Evolutionary conservation across 1,140 invertebrate species (phyloP).

Genomic region (Lordiphosa mommai): DNA sequence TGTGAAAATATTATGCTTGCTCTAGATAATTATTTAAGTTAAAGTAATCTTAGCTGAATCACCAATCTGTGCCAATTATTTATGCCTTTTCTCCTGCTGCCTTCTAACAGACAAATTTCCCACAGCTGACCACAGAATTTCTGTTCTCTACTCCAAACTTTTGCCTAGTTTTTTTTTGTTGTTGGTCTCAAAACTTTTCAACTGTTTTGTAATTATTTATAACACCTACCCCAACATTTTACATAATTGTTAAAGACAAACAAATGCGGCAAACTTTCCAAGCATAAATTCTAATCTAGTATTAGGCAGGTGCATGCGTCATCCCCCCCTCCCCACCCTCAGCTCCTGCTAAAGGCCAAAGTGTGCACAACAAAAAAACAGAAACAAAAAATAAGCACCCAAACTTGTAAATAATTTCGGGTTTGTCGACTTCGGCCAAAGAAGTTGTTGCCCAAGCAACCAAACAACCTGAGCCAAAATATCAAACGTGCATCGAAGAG

Average conservation of each 20-base stretch:
- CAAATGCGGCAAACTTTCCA: background rate
- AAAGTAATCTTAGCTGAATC: too few species aligned
- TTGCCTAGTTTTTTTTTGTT: too few species aligned
- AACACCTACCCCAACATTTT: conserved; percentile 40
- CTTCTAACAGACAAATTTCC: background rate
- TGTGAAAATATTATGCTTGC: too few species aligned
- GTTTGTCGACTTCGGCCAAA: conserved; percentile 53
- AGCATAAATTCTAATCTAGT: conserved; percentile 9
- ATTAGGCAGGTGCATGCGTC: conserved; percentile 62
- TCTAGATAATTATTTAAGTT: too few species aligned
- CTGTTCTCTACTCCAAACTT: conserved; percentile 15
- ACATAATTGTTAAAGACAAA: conserved; percentile 3
- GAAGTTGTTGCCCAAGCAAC: conserved; percentile 44
- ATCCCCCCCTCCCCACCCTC: conserved; percentile 10
- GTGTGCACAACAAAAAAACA: conserved; percentile 31
- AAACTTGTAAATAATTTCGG: conserved; percentile 72
- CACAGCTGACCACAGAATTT: background rate
- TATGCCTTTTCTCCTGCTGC: background rate
- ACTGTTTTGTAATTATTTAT: conserved; percentile 70
- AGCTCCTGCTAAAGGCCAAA: conserved; percentile 49
- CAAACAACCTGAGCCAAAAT: conserved; percentile 63
- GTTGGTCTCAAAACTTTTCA: conserved; percentile 34
- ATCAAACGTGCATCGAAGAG: conserved; percentile 65
- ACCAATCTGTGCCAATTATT: too few species aligned
- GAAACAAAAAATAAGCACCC: background rate